Percentiles rank a stretch among this genome's conserved stretches.
These are phyloP conservation scores for Epinotia brunnichana DNA, from an alignment of 2,888 invertebrate genomes.

Conservation along the genomic window DNA sequence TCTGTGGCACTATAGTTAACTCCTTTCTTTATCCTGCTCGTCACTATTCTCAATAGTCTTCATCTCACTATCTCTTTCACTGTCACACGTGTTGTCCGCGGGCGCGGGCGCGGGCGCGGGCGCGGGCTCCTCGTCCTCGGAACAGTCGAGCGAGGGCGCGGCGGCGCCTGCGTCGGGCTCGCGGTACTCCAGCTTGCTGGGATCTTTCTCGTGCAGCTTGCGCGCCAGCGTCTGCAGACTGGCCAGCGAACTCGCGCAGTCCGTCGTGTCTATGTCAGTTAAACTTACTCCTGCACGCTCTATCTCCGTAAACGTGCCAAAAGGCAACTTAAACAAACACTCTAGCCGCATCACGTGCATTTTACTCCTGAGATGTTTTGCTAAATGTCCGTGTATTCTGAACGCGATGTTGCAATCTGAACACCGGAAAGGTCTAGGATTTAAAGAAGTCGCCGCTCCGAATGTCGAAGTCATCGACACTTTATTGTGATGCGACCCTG, in stretches of 20 bases:
- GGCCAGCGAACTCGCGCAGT: conserved; percentile 96
- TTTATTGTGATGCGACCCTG: conserved; percentile 96
- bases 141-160: conserved; percentile 76
- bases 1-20: conserved; percentile 84
- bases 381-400: conserved; percentile 97
- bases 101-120: conserved; percentile 49
- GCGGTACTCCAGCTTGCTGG: conserved; percentile 88
- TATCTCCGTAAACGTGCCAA: conserved; percentile 96
- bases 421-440: conserved; percentile 98
- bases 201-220: conserved; percentile 92
- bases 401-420: conserved; percentile 98
- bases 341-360: conserved; percentile 98
- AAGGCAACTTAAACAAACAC: conserved; percentile 95
- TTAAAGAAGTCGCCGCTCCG: conserved; percentile 92
- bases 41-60: conserved; percentile 75
- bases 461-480: conserved; percentile 94
- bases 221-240: conserved; percentile 92
- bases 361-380: conserved; percentile 97
- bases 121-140: conserved; percentile 81
- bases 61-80: conserved; percentile 79
- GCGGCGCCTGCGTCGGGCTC: conserved; percentile 70
- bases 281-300: conserved; percentile 95
- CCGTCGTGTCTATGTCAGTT: conserved; percentile 97
- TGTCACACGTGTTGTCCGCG: conserved; percentile 65
- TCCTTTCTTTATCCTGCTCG: conserved; percentile 73